These are phyloP conservation scores for Triops longicaudatus DNA, from an alignment of 1,140 invertebrate species.

Conservation along the genomic window DNA sequence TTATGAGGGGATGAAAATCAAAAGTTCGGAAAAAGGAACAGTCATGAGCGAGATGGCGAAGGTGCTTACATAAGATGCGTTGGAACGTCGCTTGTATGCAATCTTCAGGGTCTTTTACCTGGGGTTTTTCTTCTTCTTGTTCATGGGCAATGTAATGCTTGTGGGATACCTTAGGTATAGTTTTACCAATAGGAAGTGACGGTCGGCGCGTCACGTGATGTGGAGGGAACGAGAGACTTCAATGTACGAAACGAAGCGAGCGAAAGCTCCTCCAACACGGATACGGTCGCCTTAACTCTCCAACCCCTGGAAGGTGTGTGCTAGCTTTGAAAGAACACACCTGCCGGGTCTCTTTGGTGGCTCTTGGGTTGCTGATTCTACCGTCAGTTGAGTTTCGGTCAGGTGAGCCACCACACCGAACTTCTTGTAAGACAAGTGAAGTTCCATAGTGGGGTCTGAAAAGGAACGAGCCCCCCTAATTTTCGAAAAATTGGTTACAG, in stretches of 20 bases:
- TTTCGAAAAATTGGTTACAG: background rate
- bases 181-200: background rate
- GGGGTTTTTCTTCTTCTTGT: background rate
- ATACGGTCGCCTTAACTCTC: background rate
- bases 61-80: background rate
- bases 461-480: background rate
- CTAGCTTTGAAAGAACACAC: background rate
- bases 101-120: background rate
- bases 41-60: background rate
- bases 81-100: background rate
- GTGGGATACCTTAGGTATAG: background rate
- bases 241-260: slow-evolving; percentile 10
- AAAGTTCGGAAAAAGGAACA: background rate
- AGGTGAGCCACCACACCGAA: background rate
- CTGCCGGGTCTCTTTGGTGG: background rate
- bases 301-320: background rate
- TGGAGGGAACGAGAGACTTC: background rate
- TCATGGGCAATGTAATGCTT: too few species aligned
- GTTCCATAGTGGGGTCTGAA: background rate
- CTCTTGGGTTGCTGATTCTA: background rate
- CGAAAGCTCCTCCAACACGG: background rate
- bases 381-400: background rate
- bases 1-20: background rate
- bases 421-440: background rate
- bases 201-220: background rate